Percentiles rank a stretch among this genome's conserved stretches.
Evolutionary conservation across 2,113 vertebrate genomes (phyloP).

Genomic region (Ciconia boyciana): DNA sequence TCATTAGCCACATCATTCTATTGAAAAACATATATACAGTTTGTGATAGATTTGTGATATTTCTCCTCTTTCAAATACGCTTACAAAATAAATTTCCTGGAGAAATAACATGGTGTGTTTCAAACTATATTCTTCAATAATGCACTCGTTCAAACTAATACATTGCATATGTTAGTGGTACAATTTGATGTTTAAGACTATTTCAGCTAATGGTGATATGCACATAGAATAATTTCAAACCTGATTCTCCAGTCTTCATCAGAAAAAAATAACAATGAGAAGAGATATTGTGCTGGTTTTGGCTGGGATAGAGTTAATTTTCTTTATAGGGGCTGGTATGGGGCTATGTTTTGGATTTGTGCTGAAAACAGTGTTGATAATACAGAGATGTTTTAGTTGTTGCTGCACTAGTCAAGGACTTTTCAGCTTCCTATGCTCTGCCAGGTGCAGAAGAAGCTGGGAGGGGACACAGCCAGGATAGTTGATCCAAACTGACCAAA

Average conservation of each 20-base stretch:
- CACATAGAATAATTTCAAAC: background rate
- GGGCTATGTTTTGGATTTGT: no score
- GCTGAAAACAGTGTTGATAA: no score
- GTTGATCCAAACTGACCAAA: no score
- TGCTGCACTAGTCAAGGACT: no score
- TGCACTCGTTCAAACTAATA: background rate
- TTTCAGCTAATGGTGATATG: background rate
- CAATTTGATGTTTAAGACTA: background rate
- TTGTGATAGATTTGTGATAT: slow-evolving; percentile 44
- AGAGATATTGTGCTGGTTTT: background rate
- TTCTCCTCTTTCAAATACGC: slow-evolving; percentile 36
- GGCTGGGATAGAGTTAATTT: no score
- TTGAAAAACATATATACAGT: slow-evolving; percentile 46
- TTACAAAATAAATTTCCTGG: background rate
- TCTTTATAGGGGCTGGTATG: no score
- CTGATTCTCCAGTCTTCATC: background rate
- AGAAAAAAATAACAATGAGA: background rate
- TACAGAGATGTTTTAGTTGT: no score
- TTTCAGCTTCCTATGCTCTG: no score
- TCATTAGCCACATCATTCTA: slow-evolving; percentile 60
- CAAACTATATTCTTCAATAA: background rate
- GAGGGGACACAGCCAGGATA: no score
- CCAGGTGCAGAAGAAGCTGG: no score
- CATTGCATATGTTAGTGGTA: background rate
- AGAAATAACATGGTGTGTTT: slow-evolving; percentile 33